Conservation (phyloP, 2,797 vertebrate species). For the Paedocypris micromegethes region DNA sequence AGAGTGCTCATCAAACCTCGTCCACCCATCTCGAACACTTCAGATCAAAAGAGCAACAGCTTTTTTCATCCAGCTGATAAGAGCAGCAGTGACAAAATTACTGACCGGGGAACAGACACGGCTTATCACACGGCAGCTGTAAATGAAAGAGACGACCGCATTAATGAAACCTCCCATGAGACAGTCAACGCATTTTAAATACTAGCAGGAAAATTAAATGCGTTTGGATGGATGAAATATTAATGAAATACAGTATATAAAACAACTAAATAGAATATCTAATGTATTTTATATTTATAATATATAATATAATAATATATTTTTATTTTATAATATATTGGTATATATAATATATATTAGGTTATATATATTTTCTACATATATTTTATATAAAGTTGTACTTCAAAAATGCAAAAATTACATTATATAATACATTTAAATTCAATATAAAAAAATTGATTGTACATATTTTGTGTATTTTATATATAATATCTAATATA, state of each 20-base stretch:
- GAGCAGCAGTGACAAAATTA: conserved; percentile 28
- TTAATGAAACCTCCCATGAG: conserved; percentile 41
- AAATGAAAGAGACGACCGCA: conserved; percentile 26
- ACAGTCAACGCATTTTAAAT: conserved; percentile 38
- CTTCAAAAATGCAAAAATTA: too few relatives aligned
- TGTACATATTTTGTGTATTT: too few relatives aligned
- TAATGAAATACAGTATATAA: conserved; percentile 1
- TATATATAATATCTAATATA: too few relatives aligned
- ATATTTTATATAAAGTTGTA: too few relatives aligned
- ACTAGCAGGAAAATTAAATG: conserved; percentile 17
- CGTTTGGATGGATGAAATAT: background rate
- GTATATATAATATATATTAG: too few relatives aligned
- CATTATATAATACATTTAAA: too few relatives aligned
- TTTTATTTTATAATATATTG: too few relatives aligned
- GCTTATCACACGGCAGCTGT: conserved; percentile 38
- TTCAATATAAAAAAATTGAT: too few relatives aligned
- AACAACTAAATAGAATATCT: too few relatives aligned
- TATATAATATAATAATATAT: too few relatives aligned
- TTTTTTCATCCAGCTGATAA: conserved; percentile 29
- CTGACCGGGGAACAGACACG: conserved; percentile 29
- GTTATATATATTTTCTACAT: too few relatives aligned
- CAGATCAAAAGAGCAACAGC: conserved; percentile 19
- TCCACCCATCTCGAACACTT: conserved; percentile 15
- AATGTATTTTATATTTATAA: too few relatives aligned
- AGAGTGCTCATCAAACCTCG: background rate